Conservation (phyloP, 1,140 invertebrate species). For the Drosophila equinoxialis region DNA sequence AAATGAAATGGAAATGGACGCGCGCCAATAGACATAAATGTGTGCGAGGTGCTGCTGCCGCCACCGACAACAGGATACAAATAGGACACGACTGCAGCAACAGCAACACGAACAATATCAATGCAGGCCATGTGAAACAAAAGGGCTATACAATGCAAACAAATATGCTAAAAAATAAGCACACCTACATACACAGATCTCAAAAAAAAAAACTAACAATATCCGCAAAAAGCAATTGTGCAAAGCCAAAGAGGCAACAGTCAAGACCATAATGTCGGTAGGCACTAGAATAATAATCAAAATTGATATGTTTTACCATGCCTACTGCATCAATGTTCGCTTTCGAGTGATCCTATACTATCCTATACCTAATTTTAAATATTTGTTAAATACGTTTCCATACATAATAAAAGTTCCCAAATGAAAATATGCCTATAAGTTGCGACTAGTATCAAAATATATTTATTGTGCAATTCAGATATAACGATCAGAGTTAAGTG, state of each 20-base stretch:
- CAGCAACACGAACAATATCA: slow-evolving; percentile 48
- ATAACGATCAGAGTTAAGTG: too few relatives aligned
- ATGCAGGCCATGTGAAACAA: slow-evolving; percentile 71
- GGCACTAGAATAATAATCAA: slow-evolving; percentile 56
- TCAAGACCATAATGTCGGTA: slow-evolving; percentile 27
- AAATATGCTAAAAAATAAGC: slow-evolving; percentile 35
- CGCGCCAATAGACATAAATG: slow-evolving; percentile 81
- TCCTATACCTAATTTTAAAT: too few relatives aligned
- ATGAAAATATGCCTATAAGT: too few relatives aligned
- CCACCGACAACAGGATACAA: slow-evolving; percentile 67
- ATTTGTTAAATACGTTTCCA: too few relatives aligned
- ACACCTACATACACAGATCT: slow-evolving; percentile 34
- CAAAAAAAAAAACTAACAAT: slow-evolving; percentile 79
- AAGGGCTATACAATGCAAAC: slow-evolving; percentile 67
- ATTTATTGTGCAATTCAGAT: too few relatives aligned
- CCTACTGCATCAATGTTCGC: too few relatives aligned
- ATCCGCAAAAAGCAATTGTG: slow-evolving; percentile 79
- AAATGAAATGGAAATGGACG: slow-evolving; percentile 81
- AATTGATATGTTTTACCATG: slow-evolving; percentile 2
- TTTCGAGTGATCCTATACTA: too few relatives aligned
- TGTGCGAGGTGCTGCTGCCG: slow-evolving; percentile 49
- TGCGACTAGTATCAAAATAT: too few relatives aligned
- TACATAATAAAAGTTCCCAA: too few relatives aligned
- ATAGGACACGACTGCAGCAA: slow-evolving; percentile 71
- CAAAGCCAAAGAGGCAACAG: slow-evolving; percentile 64